A percentile compares a stretch with the other conserved stretches of the same genome.
phyloP scores from a whole-genome alignment of 2,113 vertebrate species.

The Cyphomyrus discorhynchus region DNA sequence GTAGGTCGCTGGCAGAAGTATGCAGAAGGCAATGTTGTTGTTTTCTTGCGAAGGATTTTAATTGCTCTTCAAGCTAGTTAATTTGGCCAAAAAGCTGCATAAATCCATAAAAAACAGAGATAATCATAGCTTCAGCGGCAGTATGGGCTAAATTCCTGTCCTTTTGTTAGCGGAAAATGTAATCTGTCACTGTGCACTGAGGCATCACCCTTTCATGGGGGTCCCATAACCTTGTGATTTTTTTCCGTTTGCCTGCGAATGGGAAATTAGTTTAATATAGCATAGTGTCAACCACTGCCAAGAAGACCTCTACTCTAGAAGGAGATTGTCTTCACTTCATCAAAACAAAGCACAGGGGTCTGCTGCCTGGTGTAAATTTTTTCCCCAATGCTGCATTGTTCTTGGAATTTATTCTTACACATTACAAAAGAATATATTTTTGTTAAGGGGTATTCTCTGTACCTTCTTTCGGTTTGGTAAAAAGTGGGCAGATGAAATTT shows the following conservation, averaged over 20 bases:
- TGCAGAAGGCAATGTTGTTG: not conserved
- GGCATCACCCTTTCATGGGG: not conserved
- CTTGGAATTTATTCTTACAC: not conserved
- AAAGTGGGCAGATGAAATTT: not conserved
- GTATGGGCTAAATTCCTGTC: not conserved
- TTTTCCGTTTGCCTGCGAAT: not conserved
- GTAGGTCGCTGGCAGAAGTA: not conserved
- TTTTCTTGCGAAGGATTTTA: not conserved
- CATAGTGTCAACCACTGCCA: not conserved
- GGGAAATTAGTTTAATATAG: not conserved
- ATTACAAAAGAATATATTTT: not conserved
- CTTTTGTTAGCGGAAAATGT: not conserved
- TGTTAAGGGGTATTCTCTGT: not conserved
- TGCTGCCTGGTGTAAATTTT: not conserved
- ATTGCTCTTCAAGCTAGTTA: not conserved
- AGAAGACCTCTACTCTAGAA: not conserved
- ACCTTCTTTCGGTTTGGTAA: not conserved
- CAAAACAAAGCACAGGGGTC: not conserved
- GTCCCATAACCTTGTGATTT: not conserved
- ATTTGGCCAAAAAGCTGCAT: not conserved
- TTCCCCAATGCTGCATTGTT: not conserved
- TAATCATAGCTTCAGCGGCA: not conserved
- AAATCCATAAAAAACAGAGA: not conserved
- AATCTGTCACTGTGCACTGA: not conserved
- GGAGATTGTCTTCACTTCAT: not conserved